Conservation (phyloP, 2,113 vertebrate genomes). For the Speoplatyrhinus poulsoni region DNA sequence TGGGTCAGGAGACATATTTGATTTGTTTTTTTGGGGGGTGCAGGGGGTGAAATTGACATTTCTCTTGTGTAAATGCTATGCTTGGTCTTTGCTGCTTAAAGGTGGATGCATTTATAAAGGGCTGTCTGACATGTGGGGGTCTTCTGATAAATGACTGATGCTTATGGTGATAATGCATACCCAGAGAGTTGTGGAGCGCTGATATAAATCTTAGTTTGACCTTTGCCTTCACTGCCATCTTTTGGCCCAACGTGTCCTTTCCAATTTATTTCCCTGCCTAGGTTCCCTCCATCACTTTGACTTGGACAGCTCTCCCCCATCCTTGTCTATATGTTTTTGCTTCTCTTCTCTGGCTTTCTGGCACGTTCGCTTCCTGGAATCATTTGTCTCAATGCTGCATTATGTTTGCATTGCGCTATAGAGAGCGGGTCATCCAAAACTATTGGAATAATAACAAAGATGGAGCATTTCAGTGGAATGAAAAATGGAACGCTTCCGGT, state of each 20-base stretch:
- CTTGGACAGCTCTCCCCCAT: too few relatives aligned
- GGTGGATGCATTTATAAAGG: slow-evolving; percentile 24
- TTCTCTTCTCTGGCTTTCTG: neutral
- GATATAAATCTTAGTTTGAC: slow-evolving; percentile 61
- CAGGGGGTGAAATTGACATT: neutral
- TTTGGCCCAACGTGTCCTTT: slow-evolving; percentile 17
- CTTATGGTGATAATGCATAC: slow-evolving; percentile 38
- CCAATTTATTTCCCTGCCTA: slow-evolving; percentile 5
- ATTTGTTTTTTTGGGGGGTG: slow-evolving; percentile 1
- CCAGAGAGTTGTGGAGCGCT: slow-evolving; percentile 10
- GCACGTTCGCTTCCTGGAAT: neutral
- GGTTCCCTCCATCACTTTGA: neutral
- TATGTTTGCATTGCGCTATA: neutral
- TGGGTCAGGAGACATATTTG: slow-evolving; percentile 32
- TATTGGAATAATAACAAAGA: too few relatives aligned
- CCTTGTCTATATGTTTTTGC: neutral
- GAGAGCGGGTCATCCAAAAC: too few relatives aligned
- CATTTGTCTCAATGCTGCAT: neutral
- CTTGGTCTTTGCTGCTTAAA: slow-evolving; percentile 33
- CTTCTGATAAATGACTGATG: slow-evolving; percentile 29
- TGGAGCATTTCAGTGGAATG: too few relatives aligned
- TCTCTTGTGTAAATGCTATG: slow-evolving; percentile 37
- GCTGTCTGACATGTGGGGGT: slow-evolving; percentile 25
- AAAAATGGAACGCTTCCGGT: too few relatives aligned
- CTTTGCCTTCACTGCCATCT: slow-evolving; percentile 42